Base-by-base conservation (phyloP, 2,113 vertebrate genomes). In the Oostethus manadensis region DNA sequence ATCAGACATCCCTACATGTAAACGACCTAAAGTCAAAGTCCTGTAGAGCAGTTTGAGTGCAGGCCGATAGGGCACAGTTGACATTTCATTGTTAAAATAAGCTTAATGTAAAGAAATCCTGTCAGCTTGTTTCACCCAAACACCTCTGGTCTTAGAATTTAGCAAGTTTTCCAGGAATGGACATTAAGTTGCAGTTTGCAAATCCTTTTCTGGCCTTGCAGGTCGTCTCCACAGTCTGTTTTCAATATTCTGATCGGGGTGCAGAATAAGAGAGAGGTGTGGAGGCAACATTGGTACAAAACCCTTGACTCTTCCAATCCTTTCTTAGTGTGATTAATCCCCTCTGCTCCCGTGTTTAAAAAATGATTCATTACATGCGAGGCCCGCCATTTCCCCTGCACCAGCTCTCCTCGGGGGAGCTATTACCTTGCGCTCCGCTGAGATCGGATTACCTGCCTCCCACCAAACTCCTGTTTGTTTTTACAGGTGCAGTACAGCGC, bases 311-410 rank as follows among this genome's bases (percentile, higher is more conserved):
- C 91, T 87, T 94, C 89, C 93, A 94, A 94, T 93, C 91, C 93
- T 95, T 94, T 92, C 93, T 87, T 79, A 71, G 67, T 91, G 92
- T 94, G 94, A 96, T 97, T 96, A 96, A 97, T 98, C 92, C 92
- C 92, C 92, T 93, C 71, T 92, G 93, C 92, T 93, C 89, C 92
- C 91, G 90, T 94, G 93, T 95, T 96, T 94, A 92, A 92, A 94
- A 93, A 94, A 93, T 94, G 95, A 98, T 97, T 98, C 94, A 97
- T 97, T 94, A 93, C 93, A 91, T 91, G 90, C 91, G 87, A 91
- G 93, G 89, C 91, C 87, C 84, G 72, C 92, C 90, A 89, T 91
- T 89, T 89, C 88, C 89, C 84, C 90, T 23, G 76, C 80, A 76
- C 66, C 78, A 84, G 79, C 85, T 92, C 93, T 93, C 84, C 88